Evolutionary conservation across 2,888 invertebrate genomes (phyloP), one percentile per base, ranked within the genome.

Genomic region (Leptopilina syphax): DNA sequence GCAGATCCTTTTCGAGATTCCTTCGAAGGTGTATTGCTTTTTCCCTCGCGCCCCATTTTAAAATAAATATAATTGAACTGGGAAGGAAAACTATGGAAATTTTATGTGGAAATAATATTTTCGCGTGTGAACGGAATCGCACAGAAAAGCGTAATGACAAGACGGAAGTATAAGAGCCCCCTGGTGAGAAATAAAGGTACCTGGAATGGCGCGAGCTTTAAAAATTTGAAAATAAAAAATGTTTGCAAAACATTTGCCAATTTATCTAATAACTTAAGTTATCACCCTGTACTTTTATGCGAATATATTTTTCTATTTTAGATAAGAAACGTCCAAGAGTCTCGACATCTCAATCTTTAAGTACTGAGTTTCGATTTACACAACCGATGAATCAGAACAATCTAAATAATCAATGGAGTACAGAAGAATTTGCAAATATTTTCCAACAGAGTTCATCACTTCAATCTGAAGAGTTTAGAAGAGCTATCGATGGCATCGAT

Each of bases 241-340:
- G 1, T 34, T 34, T 34, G 34, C 34, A 34, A 34, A 34, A 34
- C 34, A 57, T 13, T 12, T 13, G 12, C 12, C n/a, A n/a, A 5
- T 57, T 60, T 18, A 18, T 8, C 10, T 24, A 18, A 18, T 7
- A 24, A 9, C 24, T 65, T 18, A 18, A 18, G 18, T 18, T 18
- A 18, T 18, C 18, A 18, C 0, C 18, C 18, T 18, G 18, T 18
- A 18, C 8, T 9, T 1, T 44, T 9, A 13, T 12, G 60, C 34
- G 34, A 34, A 34, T 34, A 34, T 44, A 47, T 76, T 66, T 44
- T 65, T 44, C 2, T 34, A 77, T 54, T 77, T 9, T 13, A 90
- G 89, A 84, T 18, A 87, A 87, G 70, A 91, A 91, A 81, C 87
- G 91, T 9, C 86, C 85, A 24, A 87, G 91, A 13, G 81, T 86